Base-by-base conservation (phyloP, 2,888 invertebrate genomes). In the Pseudococcus jackbeardsleyi region DNA sequence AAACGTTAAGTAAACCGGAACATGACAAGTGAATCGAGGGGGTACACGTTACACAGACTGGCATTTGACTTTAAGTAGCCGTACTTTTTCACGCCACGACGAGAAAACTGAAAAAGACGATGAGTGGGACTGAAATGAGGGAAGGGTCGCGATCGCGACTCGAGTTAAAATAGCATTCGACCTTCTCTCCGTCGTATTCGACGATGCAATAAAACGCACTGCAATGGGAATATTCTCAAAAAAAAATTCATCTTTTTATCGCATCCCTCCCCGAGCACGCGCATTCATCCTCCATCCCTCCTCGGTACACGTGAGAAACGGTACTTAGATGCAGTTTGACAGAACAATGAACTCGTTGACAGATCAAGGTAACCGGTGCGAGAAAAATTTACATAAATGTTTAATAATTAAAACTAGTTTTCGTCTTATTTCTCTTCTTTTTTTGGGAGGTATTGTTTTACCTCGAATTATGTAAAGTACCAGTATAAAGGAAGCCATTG, bases 21-120 rank as follows among this genome's bases (percentile, higher is more conserved):
- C 82, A 39, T n/a, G 82, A 22, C 88, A 82, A 88, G 88, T 82
- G 88, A 82, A 88, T 88, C 54, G 54, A 86, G 68, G 88, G 85
- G 88, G 79, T 54, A 50, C 54, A 59, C 88, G 77, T 15, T 42
- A 48, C 22, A 12, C n/a, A 77, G 79, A 88, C 88, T 88, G 88
- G 77, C 88, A 88, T 88, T 86, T 86, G 88, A 88, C 77, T 72
- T 33, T 88, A 88, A 88, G 50, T 88, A 88, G 88, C 88, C 82
- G 39, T 79, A 88, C 82, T 88, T 88, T 88, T 88, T 88, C 82
- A 88, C 88, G 82, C 88, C 82, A 79, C 39, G 88, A 59, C 59
- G 54, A 79, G 82, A 54, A 88, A 77, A 82, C 82, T 88, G 59
- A 72, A 77, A 88, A 50, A 54, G 39, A 79, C 59, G 77, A 42